These are phyloP conservation scores for Gymnoscopelus microlampas DNA, from an alignment of 2,797 vertebrate genomes.

Conservation along the genomic window DNA sequence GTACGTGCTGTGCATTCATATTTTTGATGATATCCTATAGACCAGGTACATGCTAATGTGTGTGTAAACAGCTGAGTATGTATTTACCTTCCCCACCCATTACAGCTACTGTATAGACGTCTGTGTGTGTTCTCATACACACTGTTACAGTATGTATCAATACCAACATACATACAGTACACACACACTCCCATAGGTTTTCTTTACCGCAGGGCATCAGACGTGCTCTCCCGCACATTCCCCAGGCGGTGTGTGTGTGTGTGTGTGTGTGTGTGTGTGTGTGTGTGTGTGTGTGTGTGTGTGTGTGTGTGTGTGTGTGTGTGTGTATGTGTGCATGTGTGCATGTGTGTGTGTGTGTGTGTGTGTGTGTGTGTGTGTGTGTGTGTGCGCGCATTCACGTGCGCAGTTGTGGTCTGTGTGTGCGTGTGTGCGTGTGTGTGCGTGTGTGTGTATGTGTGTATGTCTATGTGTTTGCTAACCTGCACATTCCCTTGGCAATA, in stretches of 20 bases:
- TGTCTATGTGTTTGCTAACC: not conserved
- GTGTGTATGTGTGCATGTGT: slow-evolving; percentile 7
- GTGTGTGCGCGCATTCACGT: not conserved
- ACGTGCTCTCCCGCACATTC: slow-evolving; percentile 62
- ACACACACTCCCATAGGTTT: slow-evolving; percentile 33
- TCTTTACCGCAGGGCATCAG: slow-evolving; percentile 38
- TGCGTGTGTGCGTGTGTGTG: slow-evolving; percentile 40
- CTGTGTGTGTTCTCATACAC: slow-evolving; percentile 54
- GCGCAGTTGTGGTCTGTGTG: not conserved
- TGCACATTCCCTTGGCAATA: too few species aligned
- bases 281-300: slow-evolving; percentile 2
- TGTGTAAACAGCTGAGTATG: slow-evolving; percentile 30
- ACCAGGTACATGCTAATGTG: slow-evolving; percentile 11
- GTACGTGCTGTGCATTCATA: not conserved
- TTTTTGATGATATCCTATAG: slow-evolving; percentile 15
- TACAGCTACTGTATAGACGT: slow-evolving; percentile 43
- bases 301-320: slow-evolving; percentile 37
- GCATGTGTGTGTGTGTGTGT: not conserved
- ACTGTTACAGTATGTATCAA: slow-evolving; percentile 52
- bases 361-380: slow-evolving; percentile 22
- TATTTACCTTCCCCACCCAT: slow-evolving; percentile 14
- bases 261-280: slow-evolving; percentile 46
- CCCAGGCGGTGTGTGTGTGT: slow-evolving; percentile 55
- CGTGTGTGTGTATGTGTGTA: not conserved
- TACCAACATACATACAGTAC: slow-evolving; percentile 1